Conservation (phyloP, 2,113 vertebrate species). For the Crotalus helleri region DNA sequence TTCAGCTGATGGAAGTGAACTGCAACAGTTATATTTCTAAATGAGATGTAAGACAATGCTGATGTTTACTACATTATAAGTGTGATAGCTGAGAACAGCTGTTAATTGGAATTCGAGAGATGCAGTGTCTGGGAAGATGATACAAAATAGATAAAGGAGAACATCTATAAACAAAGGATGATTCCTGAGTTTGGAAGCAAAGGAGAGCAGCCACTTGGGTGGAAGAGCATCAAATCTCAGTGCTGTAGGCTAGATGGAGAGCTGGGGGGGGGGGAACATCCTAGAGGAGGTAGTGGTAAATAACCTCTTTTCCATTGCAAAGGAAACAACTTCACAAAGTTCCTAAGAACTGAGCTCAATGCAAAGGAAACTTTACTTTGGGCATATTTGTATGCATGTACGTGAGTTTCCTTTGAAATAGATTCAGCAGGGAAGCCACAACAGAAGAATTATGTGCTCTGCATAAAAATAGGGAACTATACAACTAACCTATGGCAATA, state of each 20-base stretch:
- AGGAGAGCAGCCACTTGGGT: not conserved
- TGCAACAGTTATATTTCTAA: not conserved
- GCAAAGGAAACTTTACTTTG: not conserved
- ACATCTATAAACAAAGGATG: not conserved
- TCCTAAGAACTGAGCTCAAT: not conserved
- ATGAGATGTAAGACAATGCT: not conserved
- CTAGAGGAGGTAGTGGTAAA: not conserved
- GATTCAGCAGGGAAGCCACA: not conserved
- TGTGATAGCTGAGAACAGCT: not conserved
- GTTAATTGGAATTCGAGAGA: not conserved
- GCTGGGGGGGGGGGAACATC: not conserved
- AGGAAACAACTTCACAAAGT: not conserved
- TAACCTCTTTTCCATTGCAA: not conserved
- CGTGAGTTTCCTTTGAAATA: not conserved
- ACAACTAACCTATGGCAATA: not conserved
- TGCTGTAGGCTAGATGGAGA: not conserved
- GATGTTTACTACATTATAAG: not conserved
- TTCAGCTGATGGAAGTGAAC: not conserved
- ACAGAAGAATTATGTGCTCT: not conserved
- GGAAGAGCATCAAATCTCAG: not conserved
- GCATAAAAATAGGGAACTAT: not conserved
- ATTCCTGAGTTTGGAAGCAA: not conserved
- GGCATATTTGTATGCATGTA: not conserved
- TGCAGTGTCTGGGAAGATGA: not conserved
- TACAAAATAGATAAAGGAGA: not conserved